Conservation (phyloP, 2,113 vertebrate genomes). For the Columba janthina region DNA sequence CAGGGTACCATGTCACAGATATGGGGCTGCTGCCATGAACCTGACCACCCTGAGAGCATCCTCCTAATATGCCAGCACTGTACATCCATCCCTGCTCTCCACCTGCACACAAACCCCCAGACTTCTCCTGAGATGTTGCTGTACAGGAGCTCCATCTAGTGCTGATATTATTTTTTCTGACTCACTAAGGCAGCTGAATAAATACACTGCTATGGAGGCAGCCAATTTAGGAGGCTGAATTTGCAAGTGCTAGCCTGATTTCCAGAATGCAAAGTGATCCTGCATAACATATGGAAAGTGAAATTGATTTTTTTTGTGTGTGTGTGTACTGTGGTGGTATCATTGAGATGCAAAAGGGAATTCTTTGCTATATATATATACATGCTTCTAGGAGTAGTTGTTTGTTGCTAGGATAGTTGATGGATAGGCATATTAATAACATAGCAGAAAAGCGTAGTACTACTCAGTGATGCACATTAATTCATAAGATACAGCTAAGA, state of each 20-base stretch:
- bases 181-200: not conserved
- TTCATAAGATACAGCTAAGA: not conserved
- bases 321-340: not conserved
- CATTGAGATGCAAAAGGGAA: not conserved
- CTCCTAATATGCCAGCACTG: rapidly evolving
- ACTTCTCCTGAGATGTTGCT: not conserved
- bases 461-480: not conserved
- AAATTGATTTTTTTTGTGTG: not conserved
- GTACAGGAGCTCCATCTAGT: slow-evolving; percentile 56
- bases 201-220: rapidly evolving
- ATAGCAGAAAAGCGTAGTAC: not conserved
- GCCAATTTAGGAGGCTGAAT: not conserved
- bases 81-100: not conserved
- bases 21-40: not conserved
- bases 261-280: not conserved
- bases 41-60: not conserved
- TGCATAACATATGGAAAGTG: not conserved
- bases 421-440: not conserved
- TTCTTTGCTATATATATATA: not conserved
- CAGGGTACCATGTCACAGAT: rapidly evolving
- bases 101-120: rapidly evolving
- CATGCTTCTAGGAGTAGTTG: not conserved
- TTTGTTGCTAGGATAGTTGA: not conserved
- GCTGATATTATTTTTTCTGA: not conserved
- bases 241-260: not conserved